Evolutionary conservation across 2,797 vertebrate genomes (phyloP).

Genomic region (Acanthurus leucopareius): DNA sequence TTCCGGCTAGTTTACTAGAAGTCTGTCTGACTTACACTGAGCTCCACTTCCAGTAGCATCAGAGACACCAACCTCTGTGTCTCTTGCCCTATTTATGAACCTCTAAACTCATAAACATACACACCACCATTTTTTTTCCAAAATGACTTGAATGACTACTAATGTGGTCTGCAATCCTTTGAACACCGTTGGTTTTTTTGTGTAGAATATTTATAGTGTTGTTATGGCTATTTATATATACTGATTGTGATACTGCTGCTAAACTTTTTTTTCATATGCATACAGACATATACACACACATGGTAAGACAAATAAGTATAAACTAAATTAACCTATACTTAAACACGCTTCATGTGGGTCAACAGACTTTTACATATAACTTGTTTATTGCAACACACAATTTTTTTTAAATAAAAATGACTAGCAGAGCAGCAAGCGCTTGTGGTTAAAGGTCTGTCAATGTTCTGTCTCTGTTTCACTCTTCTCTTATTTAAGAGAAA

Average conservation of each 20-base stretch:
- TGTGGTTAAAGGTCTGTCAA: conserved; percentile 64
- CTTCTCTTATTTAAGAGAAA: conserved; percentile 59
- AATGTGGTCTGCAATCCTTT: conserved; percentile 15
- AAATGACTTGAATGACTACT: conserved; percentile 36
- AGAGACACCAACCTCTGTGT: conserved; percentile 51
- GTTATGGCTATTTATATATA: conserved; percentile 8
- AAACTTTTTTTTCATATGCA: neutral
- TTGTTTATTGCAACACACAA: conserved; percentile 21
- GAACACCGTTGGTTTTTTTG: conserved; percentile 31
- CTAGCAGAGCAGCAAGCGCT: neutral
- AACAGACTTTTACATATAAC: conserved; percentile 15
- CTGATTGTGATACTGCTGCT: conserved; percentile 3
- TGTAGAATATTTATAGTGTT: conserved; percentile 10
- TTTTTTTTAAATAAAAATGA: conserved; percentile 37
- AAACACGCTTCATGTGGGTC: neutral
- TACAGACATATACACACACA: neutral
- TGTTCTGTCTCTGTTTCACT: conserved; percentile 48
- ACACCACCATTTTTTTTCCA: conserved; percentile 34
- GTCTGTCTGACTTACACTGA: conserved; percentile 50
- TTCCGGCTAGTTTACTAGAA: conserved; percentile 58
- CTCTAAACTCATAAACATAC: conserved; percentile 24
- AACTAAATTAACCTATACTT: neutral
- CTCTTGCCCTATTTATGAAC: conserved; percentile 54
- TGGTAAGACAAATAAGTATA: neutral
- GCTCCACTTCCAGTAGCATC: conserved; percentile 61